These are phyloP conservation scores for Heliconius nattereri DNA, from an alignment of 1,140 invertebrate genomes.

Conservation along the genomic window DNA sequence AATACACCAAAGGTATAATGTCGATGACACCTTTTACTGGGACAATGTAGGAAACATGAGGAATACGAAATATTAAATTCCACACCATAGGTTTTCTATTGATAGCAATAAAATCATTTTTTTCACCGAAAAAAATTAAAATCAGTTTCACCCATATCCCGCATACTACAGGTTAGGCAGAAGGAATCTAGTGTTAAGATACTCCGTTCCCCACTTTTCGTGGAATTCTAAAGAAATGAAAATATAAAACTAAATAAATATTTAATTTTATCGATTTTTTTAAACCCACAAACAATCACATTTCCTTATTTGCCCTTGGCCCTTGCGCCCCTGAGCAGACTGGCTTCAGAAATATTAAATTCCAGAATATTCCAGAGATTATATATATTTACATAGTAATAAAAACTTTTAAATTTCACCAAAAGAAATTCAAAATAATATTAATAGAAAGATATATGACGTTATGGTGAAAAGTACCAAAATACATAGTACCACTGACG, in stretches of 20 bases:
- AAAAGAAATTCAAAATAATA: constrained; percentile 17
- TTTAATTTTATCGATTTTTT: too few species aligned
- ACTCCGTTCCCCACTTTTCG: too few species aligned
- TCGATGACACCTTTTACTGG: constrained; percentile 65
- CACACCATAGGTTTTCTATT: neutral
- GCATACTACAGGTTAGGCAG: too few species aligned
- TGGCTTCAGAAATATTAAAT: neutral
- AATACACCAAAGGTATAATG: constrained; percentile 55
- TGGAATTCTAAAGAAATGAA: too few species aligned
- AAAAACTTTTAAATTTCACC: neutral
- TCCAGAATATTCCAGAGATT: neutral
- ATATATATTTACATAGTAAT: neutral
- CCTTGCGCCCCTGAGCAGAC: too few species aligned
- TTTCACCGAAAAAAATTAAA: neutral
- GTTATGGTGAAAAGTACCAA: neutral
- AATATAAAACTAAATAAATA: too few species aligned
- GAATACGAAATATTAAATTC: neutral
- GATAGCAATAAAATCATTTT: neutral
- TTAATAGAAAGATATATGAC: constrained; percentile 5
- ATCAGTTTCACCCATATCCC: too few species aligned
- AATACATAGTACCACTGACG: constrained; percentile 22
- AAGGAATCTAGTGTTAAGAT: too few species aligned
- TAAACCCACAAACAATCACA: too few species aligned
- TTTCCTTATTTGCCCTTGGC: too few species aligned
- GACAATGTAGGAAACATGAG: constrained; percentile 42